phyloP scores from a whole-genome alignment of 2,113 vertebrate genomes.

The Rostratula benghalensis region DNA sequence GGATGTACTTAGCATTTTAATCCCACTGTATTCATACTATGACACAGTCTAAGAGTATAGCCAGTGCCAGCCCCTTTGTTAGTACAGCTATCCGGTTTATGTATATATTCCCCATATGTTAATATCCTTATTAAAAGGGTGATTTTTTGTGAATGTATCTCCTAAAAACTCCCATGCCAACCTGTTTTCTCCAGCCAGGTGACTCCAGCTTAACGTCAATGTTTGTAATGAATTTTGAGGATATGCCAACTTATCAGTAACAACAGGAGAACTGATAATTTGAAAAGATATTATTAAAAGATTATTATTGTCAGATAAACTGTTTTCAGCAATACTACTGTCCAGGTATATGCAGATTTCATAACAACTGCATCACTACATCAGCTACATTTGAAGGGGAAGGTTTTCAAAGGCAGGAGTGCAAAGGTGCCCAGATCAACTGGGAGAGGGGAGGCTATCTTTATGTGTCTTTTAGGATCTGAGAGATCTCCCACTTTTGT shows the following conservation, averaged over 20 bases:
- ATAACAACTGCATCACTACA: background rate
- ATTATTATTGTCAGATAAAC: background rate
- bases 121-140: background rate
- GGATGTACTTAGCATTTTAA: background rate
- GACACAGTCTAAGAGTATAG: background rate
- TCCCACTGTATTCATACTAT: background rate
- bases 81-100: background rate
- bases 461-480: background rate
- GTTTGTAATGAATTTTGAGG: background rate
- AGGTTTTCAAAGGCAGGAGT: background rate
- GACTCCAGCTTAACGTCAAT: background rate
- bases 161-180: background rate
- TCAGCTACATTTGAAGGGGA: background rate
- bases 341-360: background rate
- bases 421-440: background rate
- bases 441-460: background rate
- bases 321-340: background rate
- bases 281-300: background rate
- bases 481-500: background rate
- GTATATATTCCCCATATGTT: background rate
- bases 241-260: background rate
- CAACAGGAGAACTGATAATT: background rate
- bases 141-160: background rate
- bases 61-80: background rate
- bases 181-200: background rate